Evolutionary conservation across 1,140 invertebrate species (phyloP).

Genomic region (Diplogasteroides magnus): DNA sequence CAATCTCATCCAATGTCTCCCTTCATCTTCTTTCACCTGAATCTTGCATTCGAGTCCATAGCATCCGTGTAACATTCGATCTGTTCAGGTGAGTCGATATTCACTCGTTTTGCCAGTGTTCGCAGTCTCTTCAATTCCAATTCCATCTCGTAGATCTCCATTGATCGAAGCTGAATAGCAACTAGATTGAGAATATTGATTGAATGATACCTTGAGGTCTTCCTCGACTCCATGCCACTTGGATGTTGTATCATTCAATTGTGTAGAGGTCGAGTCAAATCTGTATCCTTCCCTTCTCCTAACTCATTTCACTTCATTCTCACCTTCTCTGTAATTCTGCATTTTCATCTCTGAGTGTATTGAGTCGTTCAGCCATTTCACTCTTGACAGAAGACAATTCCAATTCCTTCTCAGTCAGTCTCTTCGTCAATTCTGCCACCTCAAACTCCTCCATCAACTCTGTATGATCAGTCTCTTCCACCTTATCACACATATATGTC

Average conservation of each 20-base stretch:
- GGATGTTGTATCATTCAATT: neutral
- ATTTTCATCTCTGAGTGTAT: no score
- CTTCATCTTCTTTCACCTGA: slow-evolving; percentile 11
- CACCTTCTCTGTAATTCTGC: no score
- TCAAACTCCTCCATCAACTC: neutral
- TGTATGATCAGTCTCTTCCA: neutral
- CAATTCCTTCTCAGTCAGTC: slow-evolving; percentile 11
- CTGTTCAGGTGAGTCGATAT: slow-evolving; percentile 15
- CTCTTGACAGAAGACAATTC: neutral
- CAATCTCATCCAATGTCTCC: slow-evolving; percentile 8
- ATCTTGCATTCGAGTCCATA: slow-evolving; percentile 9
- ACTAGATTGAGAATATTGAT: neutral
- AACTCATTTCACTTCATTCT: slow-evolving; percentile 7
- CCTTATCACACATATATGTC: slow-evolving; percentile 27
- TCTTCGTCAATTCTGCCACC: slow-evolving; percentile 6
- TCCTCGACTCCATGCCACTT: neutral
- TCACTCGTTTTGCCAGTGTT: slow-evolving; percentile 15
- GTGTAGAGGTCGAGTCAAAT: neutral
- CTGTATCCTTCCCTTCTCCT: neutral
- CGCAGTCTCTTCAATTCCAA: slow-evolving; percentile 23
- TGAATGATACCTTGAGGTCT: neutral
- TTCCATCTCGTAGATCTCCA: slow-evolving; percentile 2
- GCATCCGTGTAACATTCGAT: slow-evolving; percentile 18
- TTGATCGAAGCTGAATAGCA: neutral
- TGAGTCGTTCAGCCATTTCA: neutral